phyloP scores from a whole-genome alignment of 2,888 invertebrate species.

The Drosophila robusta region DNA sequence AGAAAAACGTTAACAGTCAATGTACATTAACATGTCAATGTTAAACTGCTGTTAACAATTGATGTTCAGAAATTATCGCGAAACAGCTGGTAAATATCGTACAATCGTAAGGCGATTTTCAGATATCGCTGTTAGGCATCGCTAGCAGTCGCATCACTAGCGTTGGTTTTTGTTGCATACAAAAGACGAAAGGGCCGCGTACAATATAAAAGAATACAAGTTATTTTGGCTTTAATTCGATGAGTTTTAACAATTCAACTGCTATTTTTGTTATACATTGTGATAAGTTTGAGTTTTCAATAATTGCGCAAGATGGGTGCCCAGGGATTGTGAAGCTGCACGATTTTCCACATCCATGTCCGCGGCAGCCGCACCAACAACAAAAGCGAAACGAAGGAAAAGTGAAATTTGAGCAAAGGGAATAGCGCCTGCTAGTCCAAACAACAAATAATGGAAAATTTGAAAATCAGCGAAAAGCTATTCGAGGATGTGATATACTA shows the following conservation, averaged over 20 bases:
- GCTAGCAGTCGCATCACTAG: constrained; percentile 42
- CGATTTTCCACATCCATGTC: constrained; percentile 59
- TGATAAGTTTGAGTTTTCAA: constrained; percentile 29
- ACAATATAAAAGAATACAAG: constrained; percentile 32
- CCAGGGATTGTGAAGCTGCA: constrained; percentile 45
- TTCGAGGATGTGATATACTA: constrained; percentile 94
- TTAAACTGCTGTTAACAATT: not conserved
- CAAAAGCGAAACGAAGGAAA: constrained; percentile 66
- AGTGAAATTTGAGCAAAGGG: constrained; percentile 63
- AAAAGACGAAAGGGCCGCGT: constrained; percentile 45
- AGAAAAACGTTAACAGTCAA: not conserved
- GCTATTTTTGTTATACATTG: constrained; percentile 43
- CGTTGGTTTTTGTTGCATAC: constrained; percentile 61
- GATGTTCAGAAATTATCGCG: not conserved
- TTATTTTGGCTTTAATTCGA: constrained; percentile 35
- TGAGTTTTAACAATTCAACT: constrained; percentile 45
- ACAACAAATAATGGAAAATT: constrained; percentile 78
- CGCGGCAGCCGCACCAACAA: constrained; percentile 65
- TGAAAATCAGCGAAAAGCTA: constrained; percentile 85
- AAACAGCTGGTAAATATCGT: constrained; percentile 16
- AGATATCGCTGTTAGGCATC: constrained; percentile 19
- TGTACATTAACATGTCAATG: not conserved
- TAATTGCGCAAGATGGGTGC: constrained; percentile 9
- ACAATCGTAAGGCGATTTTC: constrained; percentile 2
- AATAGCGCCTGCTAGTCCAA: constrained; percentile 43